Conservation (phyloP, 2,888 invertebrate species). For the Lasioglossum zephyrum region DNA sequence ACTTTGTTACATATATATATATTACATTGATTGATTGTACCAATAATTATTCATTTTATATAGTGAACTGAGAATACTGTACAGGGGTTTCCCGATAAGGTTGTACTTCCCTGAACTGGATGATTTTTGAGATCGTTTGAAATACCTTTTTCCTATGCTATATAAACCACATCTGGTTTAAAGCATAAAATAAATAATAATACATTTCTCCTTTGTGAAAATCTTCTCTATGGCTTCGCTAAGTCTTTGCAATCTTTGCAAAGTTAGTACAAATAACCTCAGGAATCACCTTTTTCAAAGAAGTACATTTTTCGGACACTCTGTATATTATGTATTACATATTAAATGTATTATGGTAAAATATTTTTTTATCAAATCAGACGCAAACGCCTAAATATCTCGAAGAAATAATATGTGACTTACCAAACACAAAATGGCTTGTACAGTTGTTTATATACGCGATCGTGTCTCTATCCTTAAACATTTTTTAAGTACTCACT, state of each 20-base stretch:
- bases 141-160: background rate
- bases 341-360: background rate
- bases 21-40: background rate
- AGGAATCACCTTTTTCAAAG: background rate
- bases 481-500: constrained; percentile 51
- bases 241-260: too few species aligned
- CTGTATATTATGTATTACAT: background rate
- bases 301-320: background rate
- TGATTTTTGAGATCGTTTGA: background rate
- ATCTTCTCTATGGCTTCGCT: background rate
- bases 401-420: background rate
- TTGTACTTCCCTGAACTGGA: background rate
- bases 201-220: background rate
- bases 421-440: constrained; percentile 28
- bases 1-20: background rate
- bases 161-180: too few species aligned
- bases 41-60: background rate
- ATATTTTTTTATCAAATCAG: constrained; percentile 1
- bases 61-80: background rate
- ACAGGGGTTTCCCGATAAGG: background rate
- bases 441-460: constrained; percentile 18
- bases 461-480: constrained; percentile 8
- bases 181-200: too few species aligned
- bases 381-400: background rate
- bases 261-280: too few species aligned